Base-by-base conservation (phyloP, 1,140 invertebrate species). In the Tachypleus tridentatus region DNA sequence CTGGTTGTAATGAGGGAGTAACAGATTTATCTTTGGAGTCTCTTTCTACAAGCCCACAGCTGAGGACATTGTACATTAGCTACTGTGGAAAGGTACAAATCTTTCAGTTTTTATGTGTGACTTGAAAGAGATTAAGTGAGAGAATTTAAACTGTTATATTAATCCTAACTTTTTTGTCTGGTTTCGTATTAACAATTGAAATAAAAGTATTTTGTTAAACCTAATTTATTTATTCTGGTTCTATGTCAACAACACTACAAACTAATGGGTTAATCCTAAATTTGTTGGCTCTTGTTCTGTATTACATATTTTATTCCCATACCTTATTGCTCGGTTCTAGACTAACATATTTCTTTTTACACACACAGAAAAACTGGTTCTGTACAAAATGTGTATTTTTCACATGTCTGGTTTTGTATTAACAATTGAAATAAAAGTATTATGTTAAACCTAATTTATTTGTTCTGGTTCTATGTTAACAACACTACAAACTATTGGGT, bases 1-100 rank as follows among this genome's bases (percentile, higher is more conserved):
- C 66, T 48, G 61, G 67, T 49, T 70, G 67, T 57, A 8, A 63
- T 49, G 50, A 56, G 57, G 64, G 67, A 51, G 62, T 70, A 51
- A 69, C 67, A 49, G 67, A 70, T 62, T 63, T 63, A 63, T 68
- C 69, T 47, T 64, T 70, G 52, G 66, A 60, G 3, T 65, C 69
- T 49, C 11, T 70, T 47, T 66, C 67, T 11, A 48, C 60, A 54
- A 66, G 67, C 52, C 63, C 64, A 48, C 58, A 49, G 60, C 61
- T 70, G 50, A 64, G 58, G 57, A 68, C 54, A 3, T 57, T 70
- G 49, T 49, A 64, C 47, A 68, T 68, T 7, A 68, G 61, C 57
- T 70, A 70, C 60, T 64, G 68, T 51, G 64, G 64, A 9, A 63
- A 64, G 53, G 64, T 70, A 47, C 53, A 7, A 8, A 54, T 8